Conservation (phyloP, 2,113 vertebrate species). For the Murina feae region DNA sequence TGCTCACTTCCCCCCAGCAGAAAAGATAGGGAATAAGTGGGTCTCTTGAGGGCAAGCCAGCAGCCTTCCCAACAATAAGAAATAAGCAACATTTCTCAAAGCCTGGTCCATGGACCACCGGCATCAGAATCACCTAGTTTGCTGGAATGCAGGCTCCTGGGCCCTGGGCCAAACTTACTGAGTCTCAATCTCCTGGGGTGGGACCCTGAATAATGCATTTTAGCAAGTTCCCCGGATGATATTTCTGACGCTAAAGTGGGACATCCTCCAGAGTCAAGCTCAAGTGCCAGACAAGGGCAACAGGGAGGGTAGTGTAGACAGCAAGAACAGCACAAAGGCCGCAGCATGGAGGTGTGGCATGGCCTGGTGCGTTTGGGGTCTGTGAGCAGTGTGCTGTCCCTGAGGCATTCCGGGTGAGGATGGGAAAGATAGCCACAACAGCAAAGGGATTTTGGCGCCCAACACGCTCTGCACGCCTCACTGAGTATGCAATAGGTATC, state of each 20-base stretch:
- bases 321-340: accelerated
- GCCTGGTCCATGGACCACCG: not conserved
- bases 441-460: not conserved
- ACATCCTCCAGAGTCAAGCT: not conserved
- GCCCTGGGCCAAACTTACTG: not conserved
- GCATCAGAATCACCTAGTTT: not conserved
- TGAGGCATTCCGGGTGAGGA: not conserved
- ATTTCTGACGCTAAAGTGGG: not conserved
- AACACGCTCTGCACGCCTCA: not conserved
- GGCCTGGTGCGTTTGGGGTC: not conserved
- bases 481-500: not conserved
- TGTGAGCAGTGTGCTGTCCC: not conserved
- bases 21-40: not conserved
- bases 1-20: not conserved
- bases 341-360: not conserved
- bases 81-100: not conserved
- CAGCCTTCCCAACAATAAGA: not conserved
- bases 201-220: not conserved
- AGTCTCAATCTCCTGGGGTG: not conserved
- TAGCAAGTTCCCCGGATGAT: not conserved
- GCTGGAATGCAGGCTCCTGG: not conserved
- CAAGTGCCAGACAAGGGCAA: not conserved
- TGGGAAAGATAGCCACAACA: not conserved
- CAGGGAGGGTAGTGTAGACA: not conserved
- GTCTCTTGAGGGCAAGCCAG: not conserved